A percentile compares a stretch with the other conserved stretches of the same genome.
These are phyloP conservation scores for Todiramphus saurophagus DNA, from an alignment of 2,113 vertebrate genomes.

Conservation along the genomic window DNA sequence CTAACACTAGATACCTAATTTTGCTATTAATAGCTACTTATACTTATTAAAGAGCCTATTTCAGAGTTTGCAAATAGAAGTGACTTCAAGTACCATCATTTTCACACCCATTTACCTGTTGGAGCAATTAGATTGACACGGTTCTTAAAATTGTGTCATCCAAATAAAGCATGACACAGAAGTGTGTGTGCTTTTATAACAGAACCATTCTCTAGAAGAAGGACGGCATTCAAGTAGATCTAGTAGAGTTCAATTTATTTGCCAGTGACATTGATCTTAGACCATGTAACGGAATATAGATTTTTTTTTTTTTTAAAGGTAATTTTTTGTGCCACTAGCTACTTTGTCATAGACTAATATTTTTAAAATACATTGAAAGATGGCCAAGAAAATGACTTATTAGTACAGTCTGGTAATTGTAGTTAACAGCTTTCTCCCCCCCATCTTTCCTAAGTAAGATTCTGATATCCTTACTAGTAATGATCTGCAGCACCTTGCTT, in stretches of 20 bases:
- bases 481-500: constrained; percentile 29
- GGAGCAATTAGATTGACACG: background rate
- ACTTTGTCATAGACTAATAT: background rate
- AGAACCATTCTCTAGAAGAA: background rate
- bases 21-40: background rate
- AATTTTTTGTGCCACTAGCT: background rate
- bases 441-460: background rate
- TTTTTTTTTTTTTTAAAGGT: background rate
- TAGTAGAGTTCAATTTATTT: background rate
- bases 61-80: background rate
- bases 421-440: background rate
- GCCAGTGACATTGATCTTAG: background rate
- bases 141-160: background rate
- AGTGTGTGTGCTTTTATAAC: background rate
- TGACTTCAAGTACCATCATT: background rate
- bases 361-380: constrained; percentile 13
- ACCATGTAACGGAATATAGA: background rate
- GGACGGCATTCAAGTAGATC: background rate
- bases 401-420: constrained; percentile 8
- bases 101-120: background rate
- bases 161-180: background rate
- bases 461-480: constrained; percentile 42
- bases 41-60: background rate
- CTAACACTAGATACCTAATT: background rate
- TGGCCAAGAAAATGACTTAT: background rate